These are phyloP conservation scores for Drosophila rubida DNA, from an alignment of 2,888 invertebrate species.

Conservation along the genomic window DNA sequence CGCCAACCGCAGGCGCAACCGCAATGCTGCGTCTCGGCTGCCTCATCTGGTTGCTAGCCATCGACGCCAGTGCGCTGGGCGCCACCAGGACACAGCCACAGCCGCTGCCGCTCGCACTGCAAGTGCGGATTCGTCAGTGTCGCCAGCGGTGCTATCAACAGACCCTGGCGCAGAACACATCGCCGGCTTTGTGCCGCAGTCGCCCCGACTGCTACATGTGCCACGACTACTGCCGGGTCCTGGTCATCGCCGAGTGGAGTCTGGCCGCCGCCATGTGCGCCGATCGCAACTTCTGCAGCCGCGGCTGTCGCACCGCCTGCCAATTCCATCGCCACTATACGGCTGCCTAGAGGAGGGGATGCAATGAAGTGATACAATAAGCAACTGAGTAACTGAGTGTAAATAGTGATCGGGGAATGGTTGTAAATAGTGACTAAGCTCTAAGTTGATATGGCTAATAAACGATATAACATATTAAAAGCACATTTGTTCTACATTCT, in stretches of 20 bases:
- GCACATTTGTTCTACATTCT: neutral
- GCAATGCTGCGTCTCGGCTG: constrained; percentile 1
- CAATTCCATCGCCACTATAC: constrained; percentile 40
- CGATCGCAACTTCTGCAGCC: constrained; percentile 65
- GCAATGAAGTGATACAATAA: too few relatives aligned
- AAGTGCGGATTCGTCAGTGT: constrained; percentile 53
- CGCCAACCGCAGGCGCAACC: neutral
- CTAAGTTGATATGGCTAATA: constrained; percentile 2
- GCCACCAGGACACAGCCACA: constrained; percentile 25
- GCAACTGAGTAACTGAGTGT: neutral
- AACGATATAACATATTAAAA: constrained; percentile 8
- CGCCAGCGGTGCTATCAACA: constrained; percentile 61
- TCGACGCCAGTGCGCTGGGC: constrained; percentile 44
- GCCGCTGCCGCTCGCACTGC: constrained; percentile 18
- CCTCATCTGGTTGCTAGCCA: constrained; percentile 19
- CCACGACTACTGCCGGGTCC: constrained; percentile 72
- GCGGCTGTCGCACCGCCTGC: constrained; percentile 73
- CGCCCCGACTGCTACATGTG: constrained; percentile 75
- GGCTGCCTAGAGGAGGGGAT: too few relatives aligned
- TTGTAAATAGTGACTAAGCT: constrained; percentile 20
- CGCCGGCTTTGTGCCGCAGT: constrained; percentile 48
- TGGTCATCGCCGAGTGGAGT: constrained; percentile 56
- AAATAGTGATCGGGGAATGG: neutral
- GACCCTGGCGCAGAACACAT: constrained; percentile 16
- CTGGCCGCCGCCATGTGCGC: constrained; percentile 69